A percentile compares a stretch with the other conserved stretches of the same genome.
Evolutionary conservation across 1,140 invertebrate species (phyloP).

Genomic region (Zaprionus ghesquierei): DNA sequence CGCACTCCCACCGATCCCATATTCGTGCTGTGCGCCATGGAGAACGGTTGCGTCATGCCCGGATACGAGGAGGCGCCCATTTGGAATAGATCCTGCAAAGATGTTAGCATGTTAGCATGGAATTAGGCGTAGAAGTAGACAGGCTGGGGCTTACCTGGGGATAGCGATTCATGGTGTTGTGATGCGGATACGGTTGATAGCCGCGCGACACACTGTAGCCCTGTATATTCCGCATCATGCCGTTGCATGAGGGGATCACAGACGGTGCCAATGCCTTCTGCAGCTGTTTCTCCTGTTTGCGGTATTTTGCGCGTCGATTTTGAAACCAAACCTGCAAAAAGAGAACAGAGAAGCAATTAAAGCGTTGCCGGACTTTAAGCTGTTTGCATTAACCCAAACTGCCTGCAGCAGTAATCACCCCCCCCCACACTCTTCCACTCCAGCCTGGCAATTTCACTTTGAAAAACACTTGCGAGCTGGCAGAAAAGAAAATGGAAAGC

Average conservation of each 20-base stretch:
- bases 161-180: conserved; percentile 96
- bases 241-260: conserved; percentile 95
- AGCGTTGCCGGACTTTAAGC: conserved; percentile 44
- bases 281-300: conserved; percentile 98
- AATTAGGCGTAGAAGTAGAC: background rate
- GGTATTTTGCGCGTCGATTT: conserved; percentile 98
- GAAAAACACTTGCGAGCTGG: conserved; percentile 11
- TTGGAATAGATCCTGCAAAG: conserved; percentile 85
- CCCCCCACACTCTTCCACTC: background rate
- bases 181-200: conserved; percentile 96
- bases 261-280: conserved; percentile 96
- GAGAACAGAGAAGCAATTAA: conserved; percentile 27
- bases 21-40: conserved; percentile 94
- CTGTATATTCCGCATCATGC: conserved; percentile 98
- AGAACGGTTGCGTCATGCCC: conserved; percentile 96
- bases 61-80: conserved; percentile 96
- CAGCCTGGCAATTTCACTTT: conserved; percentile 32
- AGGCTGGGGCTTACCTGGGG: conserved; percentile 89
- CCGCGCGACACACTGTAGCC: conserved; percentile 90
- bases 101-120: background rate
- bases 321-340: conserved; percentile 89
- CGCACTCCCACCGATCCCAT: conserved; percentile 94
- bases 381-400: conserved; percentile 32
- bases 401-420: background rate
- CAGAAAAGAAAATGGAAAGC: conserved; percentile 9